phyloP scores from a whole-genome alignment of 2,113 vertebrate species.

The Ginglymostoma cirratum region DNA sequence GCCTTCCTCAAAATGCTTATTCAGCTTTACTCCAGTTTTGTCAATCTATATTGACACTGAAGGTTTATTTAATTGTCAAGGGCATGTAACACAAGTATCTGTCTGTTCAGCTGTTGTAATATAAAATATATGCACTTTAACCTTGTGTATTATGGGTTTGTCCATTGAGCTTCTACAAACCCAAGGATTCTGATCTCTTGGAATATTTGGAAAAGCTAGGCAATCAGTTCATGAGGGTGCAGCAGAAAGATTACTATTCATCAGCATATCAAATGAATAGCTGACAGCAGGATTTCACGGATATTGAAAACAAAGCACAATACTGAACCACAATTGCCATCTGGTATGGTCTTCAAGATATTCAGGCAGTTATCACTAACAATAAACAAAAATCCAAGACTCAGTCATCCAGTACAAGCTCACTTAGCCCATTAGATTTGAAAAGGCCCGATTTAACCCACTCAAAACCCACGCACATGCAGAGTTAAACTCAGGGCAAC shows the following conservation, averaged over 20 bases:
- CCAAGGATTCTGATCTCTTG: background rate
- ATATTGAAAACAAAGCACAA: background rate
- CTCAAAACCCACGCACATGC: background rate
- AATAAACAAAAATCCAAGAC: background rate
- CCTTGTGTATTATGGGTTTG: background rate
- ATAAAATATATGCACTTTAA: background rate
- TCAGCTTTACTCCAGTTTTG: background rate
- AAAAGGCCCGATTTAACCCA: background rate
- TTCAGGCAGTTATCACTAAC: background rate
- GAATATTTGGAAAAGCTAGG: background rate
- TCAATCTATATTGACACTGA: background rate
- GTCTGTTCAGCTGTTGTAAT: background rate
- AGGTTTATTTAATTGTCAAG: background rate
- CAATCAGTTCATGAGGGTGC: background rate
- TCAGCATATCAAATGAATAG: background rate
- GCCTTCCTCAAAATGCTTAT: background rate
- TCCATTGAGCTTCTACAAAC: background rate
- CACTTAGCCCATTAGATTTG: background rate
- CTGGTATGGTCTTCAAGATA: background rate
- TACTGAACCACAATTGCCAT: background rate
- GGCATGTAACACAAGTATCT: background rate
- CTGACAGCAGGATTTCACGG: conserved; percentile 4
- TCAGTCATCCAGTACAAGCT: background rate
- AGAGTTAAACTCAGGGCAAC: background rate
- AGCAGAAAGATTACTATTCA: background rate